A percentile compares a stretch with the other conserved stretches of the same genome.
These are phyloP conservation scores for Yponomeuta cagnagella DNA, from an alignment of 2,888 invertebrate genomes.

Conservation along the genomic window DNA sequence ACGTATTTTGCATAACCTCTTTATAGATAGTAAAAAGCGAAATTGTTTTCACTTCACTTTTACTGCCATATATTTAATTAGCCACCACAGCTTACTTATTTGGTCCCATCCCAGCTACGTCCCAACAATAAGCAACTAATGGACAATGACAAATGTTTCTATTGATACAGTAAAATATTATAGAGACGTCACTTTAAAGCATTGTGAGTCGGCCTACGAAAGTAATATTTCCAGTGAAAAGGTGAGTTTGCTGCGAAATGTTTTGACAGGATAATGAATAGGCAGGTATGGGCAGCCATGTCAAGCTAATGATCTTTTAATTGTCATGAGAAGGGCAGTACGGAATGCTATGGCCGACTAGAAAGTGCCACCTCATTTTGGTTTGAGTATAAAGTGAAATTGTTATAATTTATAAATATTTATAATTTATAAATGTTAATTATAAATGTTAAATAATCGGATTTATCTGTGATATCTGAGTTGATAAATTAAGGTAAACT, in stretches of 20 bases:
- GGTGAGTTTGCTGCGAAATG: slow-evolving; percentile 48
- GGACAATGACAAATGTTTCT: slow-evolving; percentile 71
- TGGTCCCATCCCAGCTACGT: too few species aligned
- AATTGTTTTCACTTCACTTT: too few species aligned
- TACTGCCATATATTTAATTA: too few species aligned
- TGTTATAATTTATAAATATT: neutral
- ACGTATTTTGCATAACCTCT: too few species aligned
- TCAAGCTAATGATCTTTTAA: slow-evolving; percentile 62
- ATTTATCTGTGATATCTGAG: too few species aligned
- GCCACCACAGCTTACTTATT: neutral
- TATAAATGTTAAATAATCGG: too few species aligned
- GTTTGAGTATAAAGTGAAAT: neutral
- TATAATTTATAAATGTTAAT: too few species aligned
- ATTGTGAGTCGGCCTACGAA: slow-evolving; percentile 55
- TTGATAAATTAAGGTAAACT: neutral
- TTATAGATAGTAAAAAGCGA: too few species aligned
- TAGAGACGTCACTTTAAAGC: slow-evolving; percentile 58
- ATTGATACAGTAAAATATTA: slow-evolving; percentile 53
- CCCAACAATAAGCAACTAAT: slow-evolving; percentile 64
- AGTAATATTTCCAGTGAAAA: slow-evolving; percentile 38
- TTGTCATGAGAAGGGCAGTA: slow-evolving; percentile 33
- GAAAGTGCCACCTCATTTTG: neutral
- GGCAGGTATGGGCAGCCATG: slow-evolving; percentile 48
- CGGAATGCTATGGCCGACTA: neutral
- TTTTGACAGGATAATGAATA: slow-evolving; percentile 72